A percentile compares a stretch with the other conserved stretches of the same genome.
These are phyloP conservation scores for Recurvirostra avosetta DNA, from an alignment of 2,113 vertebrate genomes.

Conservation along the genomic window DNA sequence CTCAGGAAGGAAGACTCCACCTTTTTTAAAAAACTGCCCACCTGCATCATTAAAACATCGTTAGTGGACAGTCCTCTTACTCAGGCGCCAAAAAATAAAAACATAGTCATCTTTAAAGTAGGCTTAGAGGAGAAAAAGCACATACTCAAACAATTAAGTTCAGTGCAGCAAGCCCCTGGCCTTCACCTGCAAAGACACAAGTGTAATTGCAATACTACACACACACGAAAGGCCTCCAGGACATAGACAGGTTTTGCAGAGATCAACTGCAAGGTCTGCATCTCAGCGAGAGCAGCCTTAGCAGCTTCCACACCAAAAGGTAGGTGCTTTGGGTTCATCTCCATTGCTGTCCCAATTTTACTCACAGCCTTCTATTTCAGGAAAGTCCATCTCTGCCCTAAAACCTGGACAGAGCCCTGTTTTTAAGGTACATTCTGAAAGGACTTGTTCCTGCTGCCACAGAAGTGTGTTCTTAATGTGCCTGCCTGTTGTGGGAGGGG, in stretches of 20 bases:
- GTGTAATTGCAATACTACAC: not conserved
- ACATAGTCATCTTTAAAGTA: not conserved
- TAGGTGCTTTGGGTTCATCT: not conserved
- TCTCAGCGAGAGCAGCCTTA: not conserved
- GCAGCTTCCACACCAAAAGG: not conserved
- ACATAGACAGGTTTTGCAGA: not conserved
- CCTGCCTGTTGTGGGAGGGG: not conserved
- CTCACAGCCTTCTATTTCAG: not conserved
- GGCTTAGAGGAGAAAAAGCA: not conserved
- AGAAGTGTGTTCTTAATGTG: not conserved
- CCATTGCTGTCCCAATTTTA: not conserved
- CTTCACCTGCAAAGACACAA: not conserved
- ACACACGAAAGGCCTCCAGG: not conserved
- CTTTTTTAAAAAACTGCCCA: not conserved
- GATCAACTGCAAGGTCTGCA: not conserved
- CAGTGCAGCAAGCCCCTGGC: not conserved
- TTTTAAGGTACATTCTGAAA: not conserved
- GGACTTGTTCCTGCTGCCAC: not conserved
- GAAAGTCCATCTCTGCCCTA: not conserved
- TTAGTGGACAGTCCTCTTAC: not conserved
- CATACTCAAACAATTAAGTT: not conserved
- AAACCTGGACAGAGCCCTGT: rapidly evolving
- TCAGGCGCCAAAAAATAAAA: not conserved
- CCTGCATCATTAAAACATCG: not conserved
- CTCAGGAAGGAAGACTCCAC: not conserved